These are phyloP conservation scores for Monopis laevigella DNA, from an alignment of 2,888 invertebrate genomes.

Conservation along the genomic window DNA sequence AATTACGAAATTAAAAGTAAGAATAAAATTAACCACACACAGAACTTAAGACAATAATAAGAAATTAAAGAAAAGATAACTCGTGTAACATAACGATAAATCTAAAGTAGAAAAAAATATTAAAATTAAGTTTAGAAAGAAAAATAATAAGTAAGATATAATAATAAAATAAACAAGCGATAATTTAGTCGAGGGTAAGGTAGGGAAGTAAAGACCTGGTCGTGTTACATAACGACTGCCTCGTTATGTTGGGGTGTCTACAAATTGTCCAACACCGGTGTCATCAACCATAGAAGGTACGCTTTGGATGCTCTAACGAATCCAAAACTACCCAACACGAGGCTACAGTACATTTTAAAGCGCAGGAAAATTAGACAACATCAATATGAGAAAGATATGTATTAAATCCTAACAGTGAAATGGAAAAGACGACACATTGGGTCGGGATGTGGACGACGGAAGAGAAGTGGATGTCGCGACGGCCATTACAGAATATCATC, in stretches of 20 bases:
- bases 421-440: slow-evolving; percentile 4
- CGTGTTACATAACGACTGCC: no score
- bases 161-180: slow-evolving; percentile 5
- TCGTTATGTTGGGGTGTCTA: neutral
- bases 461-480: neutral
- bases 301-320: neutral
- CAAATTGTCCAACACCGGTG: no score
- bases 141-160: slow-evolving; percentile 1
- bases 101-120: slow-evolving; percentile 14
- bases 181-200: slow-evolving; percentile 2
- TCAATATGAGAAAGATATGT: slow-evolving; percentile 10
- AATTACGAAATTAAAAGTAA: slow-evolving; percentile 65
- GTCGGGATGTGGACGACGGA: slow-evolving; percentile 2
- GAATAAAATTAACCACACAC: slow-evolving; percentile 65
- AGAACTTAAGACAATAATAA: slow-evolving; percentile 60
- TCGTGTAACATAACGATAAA: slow-evolving; percentile 22
- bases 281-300: neutral
- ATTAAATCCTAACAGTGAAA: neutral
- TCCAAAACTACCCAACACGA: no score
- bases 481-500: slow-evolving; percentile 3
- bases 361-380: slow-evolving; percentile 3
- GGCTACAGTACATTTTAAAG: slow-evolving; percentile 2
- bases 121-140: slow-evolving; percentile 16
- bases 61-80: slow-evolving; percentile 42
- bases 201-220: neutral